Percentiles rank a stretch among this genome's conserved stretches.
Evolutionary conservation across 1,140 invertebrate genomes (phyloP).

Genomic region (Anagrus nilaparvatae): DNA sequence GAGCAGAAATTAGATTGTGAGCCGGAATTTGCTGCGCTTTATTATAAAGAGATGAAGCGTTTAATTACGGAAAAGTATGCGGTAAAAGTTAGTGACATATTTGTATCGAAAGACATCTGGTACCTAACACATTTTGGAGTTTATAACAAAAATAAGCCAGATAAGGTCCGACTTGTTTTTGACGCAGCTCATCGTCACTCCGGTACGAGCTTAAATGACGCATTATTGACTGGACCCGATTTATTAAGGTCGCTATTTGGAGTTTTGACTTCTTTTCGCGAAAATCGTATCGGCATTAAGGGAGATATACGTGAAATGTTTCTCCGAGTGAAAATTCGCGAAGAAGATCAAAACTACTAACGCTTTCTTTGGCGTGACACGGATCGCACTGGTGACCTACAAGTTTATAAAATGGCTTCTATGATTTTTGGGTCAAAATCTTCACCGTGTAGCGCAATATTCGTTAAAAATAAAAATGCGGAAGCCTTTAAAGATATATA

Average conservation of each 20-base stretch:
- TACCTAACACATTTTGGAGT: too few species aligned
- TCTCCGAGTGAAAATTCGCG: neutral
- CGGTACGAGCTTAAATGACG: slow-evolving; percentile 19
- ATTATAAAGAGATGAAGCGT: too few species aligned
- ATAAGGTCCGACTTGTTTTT: too few species aligned
- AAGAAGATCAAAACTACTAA: too few species aligned
- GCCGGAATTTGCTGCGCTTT: too few species aligned
- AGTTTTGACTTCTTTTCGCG: slow-evolving; percentile 23
- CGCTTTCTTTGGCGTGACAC: slow-evolving; percentile 12
- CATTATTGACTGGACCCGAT: slow-evolving; percentile 20
- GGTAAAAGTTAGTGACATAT: too few species aligned
- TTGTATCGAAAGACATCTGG: too few species aligned
- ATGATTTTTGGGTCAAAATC: too few species aligned
- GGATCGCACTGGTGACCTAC: slow-evolving; percentile 2
- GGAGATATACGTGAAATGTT: slow-evolving; percentile 4
- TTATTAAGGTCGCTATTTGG: too few species aligned
- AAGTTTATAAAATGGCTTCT: slow-evolving; percentile 21
- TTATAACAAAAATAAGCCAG: too few species aligned
- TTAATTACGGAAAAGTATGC: too few species aligned
- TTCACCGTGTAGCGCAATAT: slow-evolving; percentile 23
- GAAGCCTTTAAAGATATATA: neutral
- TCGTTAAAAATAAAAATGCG: slow-evolving; percentile 21
- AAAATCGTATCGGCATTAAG: neutral
- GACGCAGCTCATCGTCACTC: slow-evolving; percentile 14
- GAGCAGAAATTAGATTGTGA: too few species aligned